Conservation (phyloP, 2,888 invertebrate genomes). For the Polydrusus cervinus region DNA sequence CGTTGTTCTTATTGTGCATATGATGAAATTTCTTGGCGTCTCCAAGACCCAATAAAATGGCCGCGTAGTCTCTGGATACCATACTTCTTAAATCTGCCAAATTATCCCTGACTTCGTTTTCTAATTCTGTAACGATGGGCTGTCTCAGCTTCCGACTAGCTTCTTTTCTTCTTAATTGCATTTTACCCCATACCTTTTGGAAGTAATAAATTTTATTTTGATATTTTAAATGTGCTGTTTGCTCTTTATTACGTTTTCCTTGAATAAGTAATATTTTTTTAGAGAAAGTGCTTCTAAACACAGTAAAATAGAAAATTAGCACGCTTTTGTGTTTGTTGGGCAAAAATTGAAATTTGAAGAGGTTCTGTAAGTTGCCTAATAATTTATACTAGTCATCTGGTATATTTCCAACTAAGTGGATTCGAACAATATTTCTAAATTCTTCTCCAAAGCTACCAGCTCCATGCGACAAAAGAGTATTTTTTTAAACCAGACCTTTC, state of each 20-base stretch:
- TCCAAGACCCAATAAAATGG: constrained; percentile 75
- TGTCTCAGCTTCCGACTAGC: constrained; percentile 74
- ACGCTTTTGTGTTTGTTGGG: too few relatives aligned
- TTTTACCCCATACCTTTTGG: constrained; percentile 74
- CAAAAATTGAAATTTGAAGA: too few relatives aligned
- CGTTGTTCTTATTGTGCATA: constrained; percentile 74
- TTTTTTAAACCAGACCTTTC: too few relatives aligned
- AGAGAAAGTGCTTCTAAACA: background rate
- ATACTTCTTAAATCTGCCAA: constrained; percentile 76
- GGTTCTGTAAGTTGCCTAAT: too few relatives aligned
- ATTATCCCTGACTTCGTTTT: constrained; percentile 73
- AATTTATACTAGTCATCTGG: too few relatives aligned
- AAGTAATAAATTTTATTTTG: constrained; percentile 29
- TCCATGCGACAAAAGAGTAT: too few relatives aligned
- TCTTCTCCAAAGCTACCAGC: too few relatives aligned
- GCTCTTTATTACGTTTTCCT: background rate
- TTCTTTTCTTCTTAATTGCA: constrained; percentile 73
- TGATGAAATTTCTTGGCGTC: constrained; percentile 76
- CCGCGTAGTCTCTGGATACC: constrained; percentile 77
- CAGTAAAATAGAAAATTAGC: too few relatives aligned
- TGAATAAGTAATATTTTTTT: background rate
- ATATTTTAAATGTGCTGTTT: constrained; percentile 12
- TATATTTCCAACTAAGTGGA: too few relatives aligned
- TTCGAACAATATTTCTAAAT: too few relatives aligned
- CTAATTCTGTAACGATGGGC: constrained; percentile 72